Evolutionary conservation across 2,113 vertebrate genomes (phyloP), one percentile per base, ranked within the genome.

Genomic region (Lathamus discolor): DNA sequence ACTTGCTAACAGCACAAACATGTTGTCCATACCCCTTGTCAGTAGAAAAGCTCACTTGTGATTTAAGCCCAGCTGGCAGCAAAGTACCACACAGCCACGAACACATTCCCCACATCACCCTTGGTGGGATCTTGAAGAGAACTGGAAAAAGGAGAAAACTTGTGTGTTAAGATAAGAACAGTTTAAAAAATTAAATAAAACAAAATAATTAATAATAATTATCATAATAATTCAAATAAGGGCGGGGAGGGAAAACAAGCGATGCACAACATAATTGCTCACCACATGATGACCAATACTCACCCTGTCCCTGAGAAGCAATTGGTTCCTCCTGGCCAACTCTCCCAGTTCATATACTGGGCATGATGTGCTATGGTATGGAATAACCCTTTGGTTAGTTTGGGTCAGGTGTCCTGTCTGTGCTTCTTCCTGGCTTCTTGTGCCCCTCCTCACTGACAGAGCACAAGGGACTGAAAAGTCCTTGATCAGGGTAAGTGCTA

Each of bases 11-110:
- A 81, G 11, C 19, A 64, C 20, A 64, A 52, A 80, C 24, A 31
- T 23, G 33, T 11, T 48, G 27, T 24, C 67, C 9, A 5, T 55
- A 15, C 1, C 33, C 7, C 12, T 59, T 0, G 0, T 67, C 78
- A 82, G 41, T 2, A 61, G 52, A 69, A 78, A 68, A 51, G 24
- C 8, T 49, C 35, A 17, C 3, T 5, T 64, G 4, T 39, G 33
- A 57, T 57, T 57, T n/a, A 23, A 59, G 13, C 33, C 20, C 33
- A 59, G 33, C 55, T 59, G 33, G 20, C 55, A 59, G 33, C 55
- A 9, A n/a, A 23, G 55, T n/a, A 59, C 55, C 22, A 22, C 55
- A 23, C 31, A 59, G 13, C 20, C 55, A 15, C 33, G n/a, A 22
- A 23, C 33, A n/a, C 13, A 9, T 59, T 59, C 13, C 33, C 33